Base-by-base conservation (phyloP, 2,888 invertebrate genomes). In the Athripsodes cinereus region DNA sequence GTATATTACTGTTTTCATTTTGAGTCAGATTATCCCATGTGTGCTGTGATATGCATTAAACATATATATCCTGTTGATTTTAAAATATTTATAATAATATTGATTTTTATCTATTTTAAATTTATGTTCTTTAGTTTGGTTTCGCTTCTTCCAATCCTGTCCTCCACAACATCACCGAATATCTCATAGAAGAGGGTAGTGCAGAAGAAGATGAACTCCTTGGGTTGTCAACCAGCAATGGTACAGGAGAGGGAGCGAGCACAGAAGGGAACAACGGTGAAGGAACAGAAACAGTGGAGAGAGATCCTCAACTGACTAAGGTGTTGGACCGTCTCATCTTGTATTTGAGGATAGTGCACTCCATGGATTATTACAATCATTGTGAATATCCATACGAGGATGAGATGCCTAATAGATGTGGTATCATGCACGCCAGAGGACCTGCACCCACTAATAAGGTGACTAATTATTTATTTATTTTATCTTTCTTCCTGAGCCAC, bases 381-480 rank as follows among this genome's bases (percentile, higher is more conserved):
- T 96, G 95, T 69, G 98, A 99, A 70, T 99, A 99, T 75, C 96
- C 97, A 0, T 96, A 96, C 68, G 99, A 99, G 73, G 99, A 99
- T 72, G 96, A 97, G 74, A 99, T 99, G 99, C 99, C 99, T 0
- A 98, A 99, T 74, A 83, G 96, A 35, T 96, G 98, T 73, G 98
- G 98, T 10, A 96, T 99, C 65, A 92, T 99, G 82, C 99, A 99
- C 70, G 96, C 96, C 0, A 83, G 99, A 51, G 96, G 96, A 2
- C 87, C 88, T 10, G 83, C 92, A 0, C 95, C 96, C 0, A 81
- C 86, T 8, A 86, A 88, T 55, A 94, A 93, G 76, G 86, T 89
- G 20, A 18, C 18, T 46, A 46, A n/a, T n/a, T n/a, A n/a, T n/a
- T n/a, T n/a, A n/a, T n/a, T n/a, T n/a, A 34, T n/a, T n/a, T n/a